These are phyloP conservation scores for Pterocles gutturalis DNA, from an alignment of 2,113 vertebrate species.

Conservation along the genomic window DNA sequence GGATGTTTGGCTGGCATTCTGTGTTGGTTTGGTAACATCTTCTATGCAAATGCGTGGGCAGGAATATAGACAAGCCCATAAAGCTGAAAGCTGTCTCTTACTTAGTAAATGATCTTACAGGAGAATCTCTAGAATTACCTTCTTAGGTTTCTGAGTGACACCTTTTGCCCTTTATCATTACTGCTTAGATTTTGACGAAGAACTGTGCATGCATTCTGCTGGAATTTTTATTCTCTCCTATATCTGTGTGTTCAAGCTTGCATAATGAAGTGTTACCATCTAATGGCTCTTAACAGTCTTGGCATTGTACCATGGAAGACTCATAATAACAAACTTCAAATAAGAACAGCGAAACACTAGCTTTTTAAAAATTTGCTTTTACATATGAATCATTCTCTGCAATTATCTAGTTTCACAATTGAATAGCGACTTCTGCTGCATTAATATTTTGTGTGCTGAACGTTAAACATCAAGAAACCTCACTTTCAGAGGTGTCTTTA, in stretches of 20 bases:
- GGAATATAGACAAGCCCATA: not conserved
- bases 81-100: not conserved
- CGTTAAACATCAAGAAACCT: not conserved
- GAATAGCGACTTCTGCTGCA: not conserved
- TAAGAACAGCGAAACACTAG: not conserved
- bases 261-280: not conserved
- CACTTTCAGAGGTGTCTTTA: not conserved
- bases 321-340: not conserved
- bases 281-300: not conserved
- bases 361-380: not conserved
- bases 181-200: not conserved
- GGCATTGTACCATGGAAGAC: not conserved
- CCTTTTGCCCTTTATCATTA: not conserved
- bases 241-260: not conserved
- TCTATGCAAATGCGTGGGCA: not conserved
- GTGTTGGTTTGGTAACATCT: not conserved
- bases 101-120: not conserved
- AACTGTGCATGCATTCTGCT: not conserved
- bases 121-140: not conserved
- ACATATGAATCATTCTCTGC: not conserved
- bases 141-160: not conserved
- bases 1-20: not conserved
- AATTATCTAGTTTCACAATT: not conserved
- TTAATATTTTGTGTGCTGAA: not conserved
- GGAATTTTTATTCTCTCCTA: not conserved